Conservation (phyloP, 2,113 vertebrate genomes). For the Alouatta palliata region DNA sequence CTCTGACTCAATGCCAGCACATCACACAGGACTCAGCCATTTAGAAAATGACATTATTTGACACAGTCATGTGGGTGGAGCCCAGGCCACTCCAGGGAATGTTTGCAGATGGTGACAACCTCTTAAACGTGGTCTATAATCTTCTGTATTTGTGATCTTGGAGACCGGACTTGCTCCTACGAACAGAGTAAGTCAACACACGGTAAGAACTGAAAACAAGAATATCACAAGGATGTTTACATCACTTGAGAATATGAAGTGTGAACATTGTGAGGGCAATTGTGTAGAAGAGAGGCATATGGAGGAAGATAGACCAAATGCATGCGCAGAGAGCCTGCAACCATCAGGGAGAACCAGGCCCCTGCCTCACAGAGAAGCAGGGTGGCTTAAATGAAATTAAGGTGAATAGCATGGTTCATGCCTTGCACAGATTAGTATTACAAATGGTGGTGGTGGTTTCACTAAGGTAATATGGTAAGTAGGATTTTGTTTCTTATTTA, state of each 20-base stretch:
- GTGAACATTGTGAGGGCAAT: neutral
- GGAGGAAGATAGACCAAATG: neutral
- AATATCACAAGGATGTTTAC: neutral
- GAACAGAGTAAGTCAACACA: neutral
- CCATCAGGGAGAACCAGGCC: too few relatives aligned
- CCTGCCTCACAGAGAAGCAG: neutral
- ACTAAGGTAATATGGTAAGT: neutral
- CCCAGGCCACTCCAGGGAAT: neutral
- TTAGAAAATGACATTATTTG: neutral
- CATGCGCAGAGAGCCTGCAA: neutral
- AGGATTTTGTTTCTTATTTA: neutral
- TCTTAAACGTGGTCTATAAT: neutral
- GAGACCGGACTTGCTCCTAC: neutral
- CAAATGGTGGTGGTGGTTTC: too few relatives aligned
- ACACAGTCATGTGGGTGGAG: neutral
- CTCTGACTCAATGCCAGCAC: too few relatives aligned
- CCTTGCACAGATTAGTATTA: neutral
- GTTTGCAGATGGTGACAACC: neutral
- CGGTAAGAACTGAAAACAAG: neutral
- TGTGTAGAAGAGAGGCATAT: neutral
- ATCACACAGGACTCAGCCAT: neutral
- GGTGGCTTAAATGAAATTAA: too few relatives aligned
- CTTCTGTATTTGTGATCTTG: neutral
- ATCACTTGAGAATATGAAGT: neutral
- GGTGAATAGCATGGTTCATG: accelerated